Evolutionary conservation across 1,140 invertebrate genomes (phyloP).

Genomic region (Saccostrea echinata): DNA sequence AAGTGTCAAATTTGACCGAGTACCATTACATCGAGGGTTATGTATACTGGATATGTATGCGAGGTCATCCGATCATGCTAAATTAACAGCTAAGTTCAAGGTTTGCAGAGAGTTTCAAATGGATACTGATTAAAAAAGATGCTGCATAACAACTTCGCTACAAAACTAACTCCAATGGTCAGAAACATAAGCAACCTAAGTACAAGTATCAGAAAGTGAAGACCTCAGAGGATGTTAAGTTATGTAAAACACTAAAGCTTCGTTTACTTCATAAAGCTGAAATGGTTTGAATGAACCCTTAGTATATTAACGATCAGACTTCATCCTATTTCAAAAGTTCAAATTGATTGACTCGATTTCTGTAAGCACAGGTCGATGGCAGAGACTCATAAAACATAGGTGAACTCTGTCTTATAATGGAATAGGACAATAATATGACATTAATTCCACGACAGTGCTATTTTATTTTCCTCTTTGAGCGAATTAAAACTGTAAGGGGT

Average conservation of each 20-base stretch:
- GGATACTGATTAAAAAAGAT: too few relatives aligned
- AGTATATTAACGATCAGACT: neutral
- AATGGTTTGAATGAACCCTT: neutral
- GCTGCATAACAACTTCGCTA: too few relatives aligned
- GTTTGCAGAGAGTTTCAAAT: too few relatives aligned
- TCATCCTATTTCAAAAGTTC: slow-evolving; percentile 15
- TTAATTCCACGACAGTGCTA: neutral
- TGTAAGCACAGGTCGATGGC: neutral
- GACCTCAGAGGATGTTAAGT: too few relatives aligned
- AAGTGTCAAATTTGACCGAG: too few relatives aligned
- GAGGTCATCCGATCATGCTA: too few relatives aligned
- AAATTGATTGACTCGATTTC: neutral
- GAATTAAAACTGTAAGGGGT: neutral
- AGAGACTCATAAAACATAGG: neutral
- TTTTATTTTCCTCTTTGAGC: neutral
- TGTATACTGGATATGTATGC: too few relatives aligned
- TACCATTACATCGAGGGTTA: too few relatives aligned
- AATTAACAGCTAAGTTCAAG: too few relatives aligned
- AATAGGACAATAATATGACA: slow-evolving; percentile 7
- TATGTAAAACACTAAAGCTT: neutral
- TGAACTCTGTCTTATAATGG: slow-evolving; percentile 15
- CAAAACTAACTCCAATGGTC: too few relatives aligned
- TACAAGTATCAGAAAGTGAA: too few relatives aligned
- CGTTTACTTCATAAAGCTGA: neutral
- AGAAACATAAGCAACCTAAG: too few relatives aligned